Evolutionary conservation across 2,888 invertebrate genomes (phyloP).

Genomic region (Lasioglossum leucozonium): DNA sequence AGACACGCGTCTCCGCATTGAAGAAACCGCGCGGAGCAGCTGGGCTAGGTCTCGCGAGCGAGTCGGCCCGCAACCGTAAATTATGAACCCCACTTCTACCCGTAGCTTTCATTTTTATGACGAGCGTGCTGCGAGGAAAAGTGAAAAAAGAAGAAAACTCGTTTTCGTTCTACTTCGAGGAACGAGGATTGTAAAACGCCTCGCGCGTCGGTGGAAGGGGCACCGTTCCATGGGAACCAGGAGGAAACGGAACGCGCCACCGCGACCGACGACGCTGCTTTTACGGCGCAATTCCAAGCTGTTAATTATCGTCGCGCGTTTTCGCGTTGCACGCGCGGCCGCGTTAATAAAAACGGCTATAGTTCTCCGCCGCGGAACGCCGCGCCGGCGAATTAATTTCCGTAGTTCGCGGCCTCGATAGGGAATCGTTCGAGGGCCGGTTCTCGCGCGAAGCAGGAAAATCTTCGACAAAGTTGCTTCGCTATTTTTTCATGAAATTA

Average conservation of each 20-base stretch:
- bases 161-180: constrained; percentile 24
- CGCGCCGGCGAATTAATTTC: not conserved
- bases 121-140: not conserved
- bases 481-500: too few relatives aligned
- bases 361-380: not conserved
- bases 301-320: constrained; percentile 26
- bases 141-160: constrained; percentile 8
- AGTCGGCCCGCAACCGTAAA: not conserved
- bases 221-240: constrained; percentile 6
- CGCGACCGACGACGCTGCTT: constrained; percentile 12
- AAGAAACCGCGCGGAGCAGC: not conserved
- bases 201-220: not conserved
- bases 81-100: not conserved
- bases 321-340: constrained; percentile 2
- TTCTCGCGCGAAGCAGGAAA: not conserved
- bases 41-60: not conserved
- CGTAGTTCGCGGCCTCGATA: not conserved
- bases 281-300: constrained; percentile 24
- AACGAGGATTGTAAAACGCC: constrained; percentile 20
- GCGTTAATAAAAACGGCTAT: not conserved
- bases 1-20: not conserved
- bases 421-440: not conserved
- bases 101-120: not conserved
- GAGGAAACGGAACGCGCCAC: constrained; percentile 13
- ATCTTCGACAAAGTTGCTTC: not conserved